Conservation (phyloP, 2,797 vertebrate genomes). For the Okamejei kenojei region DNA sequence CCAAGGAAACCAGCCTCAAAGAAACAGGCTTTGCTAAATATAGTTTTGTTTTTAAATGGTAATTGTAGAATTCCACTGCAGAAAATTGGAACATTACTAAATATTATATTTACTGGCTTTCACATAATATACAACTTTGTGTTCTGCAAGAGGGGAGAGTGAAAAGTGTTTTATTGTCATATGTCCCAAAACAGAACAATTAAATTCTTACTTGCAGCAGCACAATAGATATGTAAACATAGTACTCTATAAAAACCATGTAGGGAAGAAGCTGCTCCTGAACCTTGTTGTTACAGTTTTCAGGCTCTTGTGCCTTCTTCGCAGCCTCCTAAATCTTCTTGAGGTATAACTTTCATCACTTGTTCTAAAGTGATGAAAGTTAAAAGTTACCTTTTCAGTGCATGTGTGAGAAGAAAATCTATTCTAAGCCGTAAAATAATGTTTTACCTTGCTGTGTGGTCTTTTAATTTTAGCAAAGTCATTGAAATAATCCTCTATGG, state of each 20-base stretch:
- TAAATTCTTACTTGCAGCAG: too few species aligned
- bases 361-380: too few species aligned
- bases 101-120: neutral
- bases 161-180: too few species aligned
- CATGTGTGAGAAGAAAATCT: neutral
- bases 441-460: slow-evolving; percentile 82
- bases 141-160: too few species aligned
- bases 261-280: too few species aligned
- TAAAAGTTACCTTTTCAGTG: neutral
- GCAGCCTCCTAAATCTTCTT: too few species aligned
- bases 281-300: too few species aligned
- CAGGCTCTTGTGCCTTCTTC: too few species aligned
- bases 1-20: neutral
- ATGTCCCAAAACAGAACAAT: too few species aligned
- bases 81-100: neutral
- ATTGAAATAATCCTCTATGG: slow-evolving; percentile 94
- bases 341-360: too few species aligned
- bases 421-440: neutral
- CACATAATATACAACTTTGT: neutral
- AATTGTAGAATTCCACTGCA: neutral
- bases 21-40: neutral
- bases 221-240: too few species aligned
- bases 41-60: neutral
- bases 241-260: too few species aligned
- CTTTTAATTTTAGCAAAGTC: slow-evolving; percentile 95